A percentile compares a stretch with the other conserved stretches of the same genome.
phyloP scores from a whole-genome alignment of 2,797 vertebrate species.

The Scomberomorus guttatus region DNA sequence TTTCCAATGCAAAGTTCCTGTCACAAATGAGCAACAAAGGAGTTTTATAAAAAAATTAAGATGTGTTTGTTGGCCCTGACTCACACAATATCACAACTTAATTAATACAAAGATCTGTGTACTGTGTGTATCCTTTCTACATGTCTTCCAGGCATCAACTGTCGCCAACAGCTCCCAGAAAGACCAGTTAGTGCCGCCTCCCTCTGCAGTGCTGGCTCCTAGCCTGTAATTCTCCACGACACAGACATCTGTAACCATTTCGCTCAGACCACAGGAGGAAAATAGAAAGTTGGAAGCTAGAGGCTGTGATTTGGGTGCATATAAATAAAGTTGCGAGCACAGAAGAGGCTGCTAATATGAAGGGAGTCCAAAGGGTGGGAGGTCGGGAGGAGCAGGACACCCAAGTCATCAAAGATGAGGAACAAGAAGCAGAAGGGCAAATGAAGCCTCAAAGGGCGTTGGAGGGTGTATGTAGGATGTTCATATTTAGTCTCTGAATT shows the following conservation, averaged over 20 bases:
- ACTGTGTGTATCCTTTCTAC: neutral
- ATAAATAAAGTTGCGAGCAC: slow-evolving; percentile 70
- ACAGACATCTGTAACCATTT: slow-evolving; percentile 78
- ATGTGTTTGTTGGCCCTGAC: slow-evolving; percentile 15
- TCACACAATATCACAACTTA: neutral
- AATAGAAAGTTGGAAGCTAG: slow-evolving; percentile 76
- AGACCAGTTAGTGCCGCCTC: slow-evolving; percentile 36
- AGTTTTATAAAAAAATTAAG: no score
- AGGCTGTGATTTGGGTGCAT: slow-evolving; percentile 76
- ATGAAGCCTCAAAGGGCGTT: neutral
- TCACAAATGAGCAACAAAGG: no score
- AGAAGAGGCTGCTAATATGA: slow-evolving; percentile 67
- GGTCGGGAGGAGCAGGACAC: slow-evolving; percentile 51
- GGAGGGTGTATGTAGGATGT: neutral
- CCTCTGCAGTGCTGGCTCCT: slow-evolving; percentile 15
- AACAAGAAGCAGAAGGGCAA: slow-evolving; percentile 19
- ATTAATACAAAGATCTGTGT: neutral
- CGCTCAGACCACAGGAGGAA: slow-evolving; percentile 66
- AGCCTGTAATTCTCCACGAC: slow-evolving; percentile 73
- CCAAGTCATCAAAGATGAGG: slow-evolving; percentile 45
- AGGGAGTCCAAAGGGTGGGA: slow-evolving; percentile 53
- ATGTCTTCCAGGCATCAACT: neutral
- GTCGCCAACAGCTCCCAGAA: slow-evolving; percentile 28
- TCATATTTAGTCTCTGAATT: neutral
- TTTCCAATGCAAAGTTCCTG: no score